These are phyloP conservation scores for Mythimna vitellina DNA, from an alignment of 2,888 invertebrate genomes.

Conservation along the genomic window DNA sequence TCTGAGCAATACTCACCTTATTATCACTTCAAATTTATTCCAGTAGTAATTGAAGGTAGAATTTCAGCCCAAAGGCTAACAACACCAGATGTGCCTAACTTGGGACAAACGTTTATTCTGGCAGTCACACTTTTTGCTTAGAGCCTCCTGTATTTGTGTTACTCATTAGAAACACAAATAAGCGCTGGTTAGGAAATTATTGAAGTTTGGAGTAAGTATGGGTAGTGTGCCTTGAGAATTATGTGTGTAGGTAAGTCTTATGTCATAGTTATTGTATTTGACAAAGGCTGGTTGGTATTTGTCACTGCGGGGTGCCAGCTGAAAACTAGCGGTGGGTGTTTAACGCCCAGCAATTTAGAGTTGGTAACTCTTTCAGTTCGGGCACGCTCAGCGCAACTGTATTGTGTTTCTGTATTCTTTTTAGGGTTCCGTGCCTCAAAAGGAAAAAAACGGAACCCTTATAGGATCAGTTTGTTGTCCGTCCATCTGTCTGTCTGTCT, in stretches of 20 bases:
- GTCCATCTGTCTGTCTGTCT: too few species aligned
- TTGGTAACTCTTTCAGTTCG: too few species aligned
- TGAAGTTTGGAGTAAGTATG: constrained; percentile 4
- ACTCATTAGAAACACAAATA: constrained; percentile 58
- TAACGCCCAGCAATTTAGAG: too few species aligned
- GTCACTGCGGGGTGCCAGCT: too few species aligned
- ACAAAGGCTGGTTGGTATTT: too few species aligned
- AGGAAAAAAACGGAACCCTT: too few species aligned
- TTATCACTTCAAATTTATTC: constrained; percentile 12
- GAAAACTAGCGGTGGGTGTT: too few species aligned
- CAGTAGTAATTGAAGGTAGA: constrained; percentile 43
- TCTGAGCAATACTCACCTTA: constrained; percentile 4
- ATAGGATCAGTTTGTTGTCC: too few species aligned
- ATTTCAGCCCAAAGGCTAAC: constrained; percentile 62
- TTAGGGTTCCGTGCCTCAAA: too few species aligned
- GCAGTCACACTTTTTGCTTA: constrained; percentile 57
- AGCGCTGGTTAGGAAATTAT: constrained; percentile 21
- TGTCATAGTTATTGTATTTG: neutral
- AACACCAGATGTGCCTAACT: constrained; percentile 61
- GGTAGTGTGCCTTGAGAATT: constrained; percentile 17
- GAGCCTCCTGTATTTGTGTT: constrained; percentile 43
- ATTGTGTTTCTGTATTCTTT: too few species aligned
- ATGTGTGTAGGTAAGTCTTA: neutral
- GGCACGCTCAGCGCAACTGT: too few species aligned
- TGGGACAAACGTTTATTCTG: constrained; percentile 59